Evolutionary conservation across 2,888 invertebrate species (phyloP).

Genomic region (Proisotoma minuta): DNA sequence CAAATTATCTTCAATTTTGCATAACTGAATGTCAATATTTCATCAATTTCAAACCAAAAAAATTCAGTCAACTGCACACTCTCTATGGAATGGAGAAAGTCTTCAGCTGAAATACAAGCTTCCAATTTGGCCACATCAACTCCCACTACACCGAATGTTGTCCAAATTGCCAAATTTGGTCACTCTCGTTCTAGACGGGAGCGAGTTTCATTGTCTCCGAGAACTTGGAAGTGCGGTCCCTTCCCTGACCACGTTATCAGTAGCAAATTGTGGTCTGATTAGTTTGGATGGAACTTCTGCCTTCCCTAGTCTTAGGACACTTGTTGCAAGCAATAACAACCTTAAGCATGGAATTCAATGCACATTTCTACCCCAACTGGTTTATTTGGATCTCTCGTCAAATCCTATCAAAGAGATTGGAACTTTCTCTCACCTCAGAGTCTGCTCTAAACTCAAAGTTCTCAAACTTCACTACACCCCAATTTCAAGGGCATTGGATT

Average conservation of each 20-base stretch:
- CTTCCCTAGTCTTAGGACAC: slow-evolving; percentile 38
- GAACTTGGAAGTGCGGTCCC: slow-evolving; percentile 39
- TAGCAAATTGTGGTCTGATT: slow-evolving; percentile 34
- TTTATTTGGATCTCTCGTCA: slow-evolving; percentile 35
- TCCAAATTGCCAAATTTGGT: slow-evolving; percentile 24
- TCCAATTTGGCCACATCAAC: slow-evolving; percentile 41
- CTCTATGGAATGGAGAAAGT: slow-evolving; percentile 8
- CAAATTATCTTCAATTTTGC: no score
- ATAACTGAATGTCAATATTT: no score
- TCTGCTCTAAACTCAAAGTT: slow-evolving; percentile 26
- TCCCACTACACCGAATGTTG: slow-evolving; percentile 33
- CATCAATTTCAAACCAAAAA: no score
- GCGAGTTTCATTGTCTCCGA: slow-evolving; percentile 35
- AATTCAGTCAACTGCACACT: no score
- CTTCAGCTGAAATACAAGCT: slow-evolving; percentile 32
- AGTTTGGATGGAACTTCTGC: slow-evolving; percentile 38
- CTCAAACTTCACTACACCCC: slow-evolving; percentile 36
- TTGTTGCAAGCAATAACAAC: slow-evolving; percentile 37
- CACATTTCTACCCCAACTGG: slow-evolving; percentile 29
- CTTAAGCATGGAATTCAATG: slow-evolving; percentile 31
- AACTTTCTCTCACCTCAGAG: slow-evolving; percentile 28
- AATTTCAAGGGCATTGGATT: slow-evolving; percentile 12
- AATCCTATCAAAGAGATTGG: slow-evolving; percentile 34
- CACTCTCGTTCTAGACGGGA: slow-evolving; percentile 37
- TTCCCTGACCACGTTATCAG: slow-evolving; percentile 35